A percentile compares a stretch with the other conserved stretches of the same genome.
Evolutionary conservation across 2,113 vertebrate species (phyloP).

Genomic region (Arizona elegans): DNA sequence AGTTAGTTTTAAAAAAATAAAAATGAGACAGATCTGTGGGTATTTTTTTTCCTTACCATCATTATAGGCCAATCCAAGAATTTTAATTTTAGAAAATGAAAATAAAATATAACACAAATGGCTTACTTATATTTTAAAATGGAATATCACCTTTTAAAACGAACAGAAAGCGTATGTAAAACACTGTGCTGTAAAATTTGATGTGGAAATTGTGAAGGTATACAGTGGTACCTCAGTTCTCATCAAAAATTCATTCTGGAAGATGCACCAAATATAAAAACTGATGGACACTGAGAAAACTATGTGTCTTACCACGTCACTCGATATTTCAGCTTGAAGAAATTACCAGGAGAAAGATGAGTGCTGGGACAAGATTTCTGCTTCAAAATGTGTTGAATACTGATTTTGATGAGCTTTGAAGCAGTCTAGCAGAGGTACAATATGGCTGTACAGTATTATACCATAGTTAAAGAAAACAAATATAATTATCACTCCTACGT

Average conservation of each 20-base stretch:
- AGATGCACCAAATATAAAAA: background rate
- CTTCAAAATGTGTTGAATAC: background rate
- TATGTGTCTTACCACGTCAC: too few relatives aligned
- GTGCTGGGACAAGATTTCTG: background rate
- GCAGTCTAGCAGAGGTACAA: background rate
- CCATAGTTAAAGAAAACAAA: background rate
- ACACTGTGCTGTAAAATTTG: too few relatives aligned
- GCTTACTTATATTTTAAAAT: background rate
- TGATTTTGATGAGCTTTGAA: background rate
- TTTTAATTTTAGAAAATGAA: background rate
- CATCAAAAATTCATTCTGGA: background rate
- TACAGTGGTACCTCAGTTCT: background rate
- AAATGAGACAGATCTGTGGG: background rate
- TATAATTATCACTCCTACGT: background rate
- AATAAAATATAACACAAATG: background rate
- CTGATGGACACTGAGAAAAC: background rate
- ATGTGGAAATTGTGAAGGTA: background rate
- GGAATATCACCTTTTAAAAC: background rate
- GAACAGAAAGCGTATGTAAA: background rate
- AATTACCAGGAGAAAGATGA: background rate
- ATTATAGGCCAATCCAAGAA: background rate
- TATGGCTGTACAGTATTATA: background rate
- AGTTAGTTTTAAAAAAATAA: background rate
- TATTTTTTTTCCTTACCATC: background rate
- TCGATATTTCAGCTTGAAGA: background rate